Evolutionary conservation across 2,797 vertebrate genomes (phyloP).

Genomic region (Champsocephalus gunnari): DNA sequence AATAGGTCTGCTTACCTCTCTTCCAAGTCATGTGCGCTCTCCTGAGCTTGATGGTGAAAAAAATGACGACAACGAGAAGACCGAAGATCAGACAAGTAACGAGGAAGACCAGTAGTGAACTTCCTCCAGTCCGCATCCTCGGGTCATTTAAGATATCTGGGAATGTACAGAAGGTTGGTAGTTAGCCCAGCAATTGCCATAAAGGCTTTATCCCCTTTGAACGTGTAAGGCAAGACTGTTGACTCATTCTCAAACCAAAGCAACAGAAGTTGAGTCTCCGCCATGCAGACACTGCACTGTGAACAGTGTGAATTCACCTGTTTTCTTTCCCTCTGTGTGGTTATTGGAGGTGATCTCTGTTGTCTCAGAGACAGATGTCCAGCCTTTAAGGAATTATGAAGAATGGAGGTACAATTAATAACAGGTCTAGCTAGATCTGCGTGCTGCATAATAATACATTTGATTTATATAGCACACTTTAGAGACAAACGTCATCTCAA

Average conservation of each 20-base stretch:
- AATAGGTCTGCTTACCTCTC: slow-evolving; percentile 81
- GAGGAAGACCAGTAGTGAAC: slow-evolving; percentile 84
- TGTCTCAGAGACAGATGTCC: slow-evolving; percentile 9
- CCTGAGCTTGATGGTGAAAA: slow-evolving; percentile 88
- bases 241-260: background rate
- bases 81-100: slow-evolving; percentile 86
- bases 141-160: slow-evolving; percentile 24
- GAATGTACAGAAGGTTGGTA: slow-evolving; percentile 11
- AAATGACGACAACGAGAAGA: slow-evolving; percentile 88
- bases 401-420: slow-evolving; percentile 5
- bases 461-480: too few species aligned
- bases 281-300: background rate
- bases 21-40: slow-evolving; percentile 90
- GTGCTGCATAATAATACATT: background rate
- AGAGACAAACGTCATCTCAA: too few species aligned
- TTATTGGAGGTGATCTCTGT: slow-evolving; percentile 38
- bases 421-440: background rate
- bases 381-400: slow-evolving; percentile 35
- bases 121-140: slow-evolving; percentile 15
- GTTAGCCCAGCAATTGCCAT: slow-evolving; percentile 1
- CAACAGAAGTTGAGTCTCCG: background rate
- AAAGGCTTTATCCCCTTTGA: background rate
- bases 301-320: slow-evolving; percentile 50
- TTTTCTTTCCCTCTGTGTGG: slow-evolving; percentile 36
- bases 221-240: background rate